Evolutionary conservation across 2,113 vertebrate genomes (phyloP), one percentile per base, ranked within the genome.

Genomic region (Choloepus hoffmanni): DNA sequence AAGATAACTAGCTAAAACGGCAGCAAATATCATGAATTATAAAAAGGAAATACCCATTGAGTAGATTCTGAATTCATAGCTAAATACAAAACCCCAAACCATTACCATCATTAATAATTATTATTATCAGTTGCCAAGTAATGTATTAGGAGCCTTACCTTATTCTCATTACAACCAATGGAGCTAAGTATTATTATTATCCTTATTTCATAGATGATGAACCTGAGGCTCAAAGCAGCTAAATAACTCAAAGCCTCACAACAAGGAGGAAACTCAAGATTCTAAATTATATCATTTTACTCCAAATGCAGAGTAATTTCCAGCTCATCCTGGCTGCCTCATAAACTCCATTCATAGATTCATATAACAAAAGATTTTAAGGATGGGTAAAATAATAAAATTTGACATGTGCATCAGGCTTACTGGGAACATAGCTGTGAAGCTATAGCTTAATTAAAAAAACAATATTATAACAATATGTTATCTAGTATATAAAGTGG

Each of bases 21-120:
- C 0, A 93, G 28, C 92, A 77, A 62, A 87, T 72, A 72, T 62
- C 50, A 95, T 90, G 72, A 72, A 89, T 84, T 82, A 93, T 94
- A 76, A 77, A 82, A 26, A 92, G 85, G 21, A 97, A 82, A 91
- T 82, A 62, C 9, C 23, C 30, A 92, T 50, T 94, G 48, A 65
- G 5, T 72, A 14, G 11, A 74, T 94, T 83, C 36, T 84, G 30
- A 95, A 92, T 87, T 65, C 24, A 92, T 5, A 88, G 30, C 11
- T 70, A 83, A 94, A 76, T 76, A 74, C 1, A 90, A 88, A 84
- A 48, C 4, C 0, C 1, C 18, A 81, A 96, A 53, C 15, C 60
- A 36, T 70, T 63, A 65, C 40, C n/a, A 78, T 50, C 16, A 62
- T 72, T 23, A 88, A 58, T 58, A 40, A 45, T 30, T 77, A 26